These are phyloP conservation scores for Plagodis dolabraria DNA, from an alignment of 2,888 invertebrate species.

Conservation along the genomic window DNA sequence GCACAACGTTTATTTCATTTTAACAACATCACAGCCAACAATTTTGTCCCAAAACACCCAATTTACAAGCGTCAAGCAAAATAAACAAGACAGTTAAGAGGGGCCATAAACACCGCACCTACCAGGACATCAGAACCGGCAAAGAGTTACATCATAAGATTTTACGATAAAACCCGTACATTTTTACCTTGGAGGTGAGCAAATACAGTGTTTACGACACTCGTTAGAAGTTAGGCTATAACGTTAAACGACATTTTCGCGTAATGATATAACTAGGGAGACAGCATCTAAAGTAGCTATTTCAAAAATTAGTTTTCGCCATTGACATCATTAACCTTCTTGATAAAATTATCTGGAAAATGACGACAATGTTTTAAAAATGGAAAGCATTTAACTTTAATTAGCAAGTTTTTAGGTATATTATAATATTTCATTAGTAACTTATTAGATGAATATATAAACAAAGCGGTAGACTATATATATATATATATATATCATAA, in stretches of 20 bases:
- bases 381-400: too few species aligned
- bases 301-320: not conserved
- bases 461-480: too few species aligned
- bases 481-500: too few species aligned
- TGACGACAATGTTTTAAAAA: not conserved
- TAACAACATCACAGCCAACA: conserved; percentile 21
- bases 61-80: conserved; percentile 28
- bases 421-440: too few species aligned
- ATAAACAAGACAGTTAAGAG: conserved; percentile 36
- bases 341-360: not conserved
- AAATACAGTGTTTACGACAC: conserved; percentile 78
- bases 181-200: conserved; percentile 68
- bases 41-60: conserved; percentile 26
- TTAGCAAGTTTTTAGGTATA: too few species aligned
- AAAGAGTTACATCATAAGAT: conserved; percentile 62
- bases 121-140: conserved; percentile 44
- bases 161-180: conserved; percentile 59
- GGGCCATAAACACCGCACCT: conserved; percentile 32
- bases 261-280: conserved; percentile 8
- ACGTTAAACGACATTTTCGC: conserved; percentile 67
- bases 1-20: not conserved
- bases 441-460: too few species aligned
- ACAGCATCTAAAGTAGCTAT: conserved; percentile 10
- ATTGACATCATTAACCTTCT: not conserved
- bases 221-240: conserved; percentile 80